These are phyloP conservation scores for Drosophila pachea DNA, from an alignment of 1,140 invertebrate genomes.

Conservation along the genomic window DNA sequence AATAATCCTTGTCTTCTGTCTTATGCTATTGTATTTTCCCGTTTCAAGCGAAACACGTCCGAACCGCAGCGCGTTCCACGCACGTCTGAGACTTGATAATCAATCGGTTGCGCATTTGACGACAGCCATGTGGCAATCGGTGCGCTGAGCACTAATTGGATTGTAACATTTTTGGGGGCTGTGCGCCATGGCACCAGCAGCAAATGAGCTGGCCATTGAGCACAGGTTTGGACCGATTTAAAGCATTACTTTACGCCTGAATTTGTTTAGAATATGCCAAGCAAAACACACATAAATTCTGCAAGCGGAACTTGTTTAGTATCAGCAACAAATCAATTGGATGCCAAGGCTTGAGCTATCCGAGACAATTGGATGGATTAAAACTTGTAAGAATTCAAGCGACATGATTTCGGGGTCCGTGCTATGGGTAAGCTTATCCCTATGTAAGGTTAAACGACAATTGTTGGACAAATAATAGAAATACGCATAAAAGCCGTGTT, in stretches of 20 bases:
- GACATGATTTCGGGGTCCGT: conserved; percentile 53
- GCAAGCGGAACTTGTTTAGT: conserved; percentile 32
- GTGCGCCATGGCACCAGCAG: conserved; percentile 38
- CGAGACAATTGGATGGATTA: conserved; percentile 47
- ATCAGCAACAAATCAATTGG: conserved; percentile 38
- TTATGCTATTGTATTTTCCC: conserved; percentile 15
- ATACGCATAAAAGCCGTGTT: neutral
- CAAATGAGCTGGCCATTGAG: conserved; percentile 42
- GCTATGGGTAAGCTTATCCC: conserved; percentile 37
- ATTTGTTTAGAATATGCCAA: conserved; percentile 65
- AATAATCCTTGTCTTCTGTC: conserved; percentile 11
- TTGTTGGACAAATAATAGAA: conserved; percentile 17
- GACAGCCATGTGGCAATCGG: conserved; percentile 33
- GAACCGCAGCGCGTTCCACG: conserved; percentile 70
- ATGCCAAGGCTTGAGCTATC: conserved; percentile 44
- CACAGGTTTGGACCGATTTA: conserved; percentile 43
- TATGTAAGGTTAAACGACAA: conserved; percentile 41
- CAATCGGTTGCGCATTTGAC: conserved; percentile 53
- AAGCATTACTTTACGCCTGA: conserved; percentile 54
- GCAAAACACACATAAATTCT: conserved; percentile 51
- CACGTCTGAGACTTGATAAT: conserved; percentile 71
- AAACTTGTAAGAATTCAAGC: conserved; percentile 69
- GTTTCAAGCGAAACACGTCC: conserved; percentile 59
- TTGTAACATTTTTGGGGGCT: conserved; percentile 74
- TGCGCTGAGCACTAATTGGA: conserved; percentile 69